A percentile compares a stretch with the other conserved stretches of the same genome.
These are phyloP conservation scores for Coendou prehensilis DNA, from an alignment of 2,797 vertebrate genomes.

Conservation along the genomic window DNA sequence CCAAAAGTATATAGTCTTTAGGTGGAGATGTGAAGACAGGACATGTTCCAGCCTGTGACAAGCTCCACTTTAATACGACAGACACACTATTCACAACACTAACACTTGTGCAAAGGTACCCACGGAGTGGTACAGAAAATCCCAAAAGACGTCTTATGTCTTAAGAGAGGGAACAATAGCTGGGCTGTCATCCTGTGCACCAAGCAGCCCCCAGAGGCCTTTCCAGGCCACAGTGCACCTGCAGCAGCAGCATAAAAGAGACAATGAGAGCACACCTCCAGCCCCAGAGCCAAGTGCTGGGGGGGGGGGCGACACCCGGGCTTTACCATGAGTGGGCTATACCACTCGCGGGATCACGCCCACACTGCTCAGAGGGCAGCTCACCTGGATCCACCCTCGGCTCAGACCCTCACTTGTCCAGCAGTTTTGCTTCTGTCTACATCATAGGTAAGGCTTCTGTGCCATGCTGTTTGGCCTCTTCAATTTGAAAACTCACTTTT, in stretches of 20 bases:
- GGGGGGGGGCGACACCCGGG: neutral
- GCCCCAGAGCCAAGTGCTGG: neutral
- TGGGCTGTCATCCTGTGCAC: fast-evolving
- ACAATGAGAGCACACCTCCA: neutral
- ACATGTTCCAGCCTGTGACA: too few species aligned
- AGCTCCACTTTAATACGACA: neutral
- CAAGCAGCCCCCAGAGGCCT: neutral
- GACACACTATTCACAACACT: neutral
- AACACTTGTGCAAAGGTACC: neutral
- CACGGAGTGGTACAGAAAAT: neutral
- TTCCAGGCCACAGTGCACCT: neutral
- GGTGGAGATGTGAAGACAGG: neutral
- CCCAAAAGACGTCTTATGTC: neutral
- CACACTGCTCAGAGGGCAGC: neutral
- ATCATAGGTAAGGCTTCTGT: neutral
- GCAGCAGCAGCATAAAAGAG: fast-evolving
- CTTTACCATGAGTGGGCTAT: fast-evolving
- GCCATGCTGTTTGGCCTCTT: neutral
- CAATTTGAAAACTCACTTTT: neutral
- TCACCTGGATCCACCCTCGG: neutral
- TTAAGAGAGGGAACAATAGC: neutral
- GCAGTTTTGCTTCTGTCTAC: too few species aligned
- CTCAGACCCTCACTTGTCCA: neutral
- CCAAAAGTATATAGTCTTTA: neutral
- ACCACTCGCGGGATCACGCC: fast-evolving